These are phyloP conservation scores for Ascidia mentula DNA, from an alignment of 23 tunicate genomes.

Conservation along the genomic window DNA sequence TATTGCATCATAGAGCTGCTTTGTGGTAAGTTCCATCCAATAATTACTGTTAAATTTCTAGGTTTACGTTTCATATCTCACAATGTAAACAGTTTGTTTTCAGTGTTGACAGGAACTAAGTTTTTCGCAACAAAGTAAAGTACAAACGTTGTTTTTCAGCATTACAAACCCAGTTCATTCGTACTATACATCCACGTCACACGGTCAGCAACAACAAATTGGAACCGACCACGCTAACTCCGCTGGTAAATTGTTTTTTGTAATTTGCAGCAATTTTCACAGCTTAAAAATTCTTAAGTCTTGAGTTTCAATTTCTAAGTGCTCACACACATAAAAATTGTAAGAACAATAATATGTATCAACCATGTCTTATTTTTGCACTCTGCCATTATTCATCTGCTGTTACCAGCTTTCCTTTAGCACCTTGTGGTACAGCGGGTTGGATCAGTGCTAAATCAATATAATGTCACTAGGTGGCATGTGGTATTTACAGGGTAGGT, in stretches of 20 bases:
- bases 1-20: too few species aligned
- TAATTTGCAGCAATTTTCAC: too few species aligned
- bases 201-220: slow-evolving; percentile 38
- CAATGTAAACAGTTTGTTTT: too few species aligned
- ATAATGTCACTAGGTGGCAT: neutral
- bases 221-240: slow-evolving; percentile 37
- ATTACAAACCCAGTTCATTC: slow-evolving; percentile 31
- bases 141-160: neutral
- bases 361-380: neutral
- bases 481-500: neutral
- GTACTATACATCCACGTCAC: slow-evolving; percentile 56
- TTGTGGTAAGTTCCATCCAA: too few species aligned
- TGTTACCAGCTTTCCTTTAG: neutral
- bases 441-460: neutral
- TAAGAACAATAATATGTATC: neutral
- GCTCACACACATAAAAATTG: too few species aligned
- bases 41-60: too few species aligned
- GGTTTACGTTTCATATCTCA: too few species aligned
- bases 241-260: slow-evolving; percentile 29
- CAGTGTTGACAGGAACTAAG: neutral
- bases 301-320: too few species aligned
- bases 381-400: neutral
- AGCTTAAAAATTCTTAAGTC: neutral
- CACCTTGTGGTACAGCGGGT: neutral
- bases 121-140: neutral